Evolutionary conservation across 2,888 invertebrate genomes (phyloP).

Genomic region (Uropetala carovei): DNA sequence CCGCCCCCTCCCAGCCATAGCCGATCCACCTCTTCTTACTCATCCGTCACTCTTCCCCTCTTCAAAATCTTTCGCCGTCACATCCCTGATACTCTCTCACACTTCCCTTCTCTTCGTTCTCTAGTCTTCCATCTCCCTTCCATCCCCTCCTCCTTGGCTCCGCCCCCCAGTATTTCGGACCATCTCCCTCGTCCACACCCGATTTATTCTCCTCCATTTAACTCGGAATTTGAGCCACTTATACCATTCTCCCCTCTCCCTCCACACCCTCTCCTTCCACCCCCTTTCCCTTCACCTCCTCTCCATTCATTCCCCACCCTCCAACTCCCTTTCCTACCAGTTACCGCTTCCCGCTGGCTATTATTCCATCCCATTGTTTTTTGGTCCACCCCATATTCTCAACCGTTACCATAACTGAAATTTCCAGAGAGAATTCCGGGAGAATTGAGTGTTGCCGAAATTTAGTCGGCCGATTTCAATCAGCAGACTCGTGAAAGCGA

Average conservation of each 20-base stretch:
- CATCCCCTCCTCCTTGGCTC: neutral
- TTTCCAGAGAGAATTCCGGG: neutral
- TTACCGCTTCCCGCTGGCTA: conserved; percentile 14
- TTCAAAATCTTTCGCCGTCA: neutral
- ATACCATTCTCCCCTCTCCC: neutral
- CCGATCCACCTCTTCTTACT: neutral
- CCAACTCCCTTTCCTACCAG: neutral
- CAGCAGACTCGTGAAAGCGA: conserved; percentile 42
- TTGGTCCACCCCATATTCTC: conserved; percentile 21
- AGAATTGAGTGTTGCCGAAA: conserved; percentile 36
- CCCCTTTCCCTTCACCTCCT: neutral
- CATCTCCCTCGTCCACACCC: too few relatives aligned
- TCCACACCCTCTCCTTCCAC: neutral
- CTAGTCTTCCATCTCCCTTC: neutral
- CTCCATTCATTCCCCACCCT: neutral
- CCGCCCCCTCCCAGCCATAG: neutral
- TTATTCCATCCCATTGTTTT: conserved; percentile 49
- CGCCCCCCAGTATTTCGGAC: neutral
- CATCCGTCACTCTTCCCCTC: neutral
- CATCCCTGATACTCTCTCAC: neutral
- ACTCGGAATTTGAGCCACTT: conserved; percentile 40
- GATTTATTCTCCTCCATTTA: conserved; percentile 32
- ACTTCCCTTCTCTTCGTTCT: neutral
- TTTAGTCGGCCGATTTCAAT: conserved; percentile 47
- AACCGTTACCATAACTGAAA: conserved; percentile 34